Conservation (phyloP, 2,797 vertebrate species). For the Mus caroli region DNA sequence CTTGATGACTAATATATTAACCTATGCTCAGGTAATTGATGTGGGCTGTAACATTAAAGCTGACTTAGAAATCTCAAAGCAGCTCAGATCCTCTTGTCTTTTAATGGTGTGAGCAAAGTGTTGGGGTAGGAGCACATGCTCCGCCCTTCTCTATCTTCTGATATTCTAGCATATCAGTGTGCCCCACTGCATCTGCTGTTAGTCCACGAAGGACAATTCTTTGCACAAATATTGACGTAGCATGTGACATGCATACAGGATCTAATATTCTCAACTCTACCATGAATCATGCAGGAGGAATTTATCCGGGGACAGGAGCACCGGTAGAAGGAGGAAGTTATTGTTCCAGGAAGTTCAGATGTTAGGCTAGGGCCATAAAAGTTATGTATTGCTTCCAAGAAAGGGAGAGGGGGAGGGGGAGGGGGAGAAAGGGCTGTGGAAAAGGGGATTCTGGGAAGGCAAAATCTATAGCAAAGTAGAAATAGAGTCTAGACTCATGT, state of each 20-base stretch:
- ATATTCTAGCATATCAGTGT: not conserved
- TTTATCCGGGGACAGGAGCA: not conserved
- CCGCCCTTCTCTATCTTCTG: not conserved
- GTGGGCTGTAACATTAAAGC: not conserved
- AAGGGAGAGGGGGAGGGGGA: not conserved
- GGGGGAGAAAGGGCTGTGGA: not conserved
- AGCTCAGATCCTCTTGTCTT: conserved; percentile 23
- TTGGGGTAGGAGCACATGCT: not conserved
- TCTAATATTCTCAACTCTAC: conserved; percentile 43
- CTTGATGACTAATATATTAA: conserved; percentile 9
- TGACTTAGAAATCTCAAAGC: not conserved
- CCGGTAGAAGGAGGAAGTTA: not conserved
- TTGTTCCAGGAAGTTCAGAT: not conserved
- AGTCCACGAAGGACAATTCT: conserved; percentile 19
- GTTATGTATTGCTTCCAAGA: not conserved
- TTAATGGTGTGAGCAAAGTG: not conserved
- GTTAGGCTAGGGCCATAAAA: not conserved
- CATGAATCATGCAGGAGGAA: not conserved
- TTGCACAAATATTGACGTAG: conserved; percentile 43
- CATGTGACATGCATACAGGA: not conserved
- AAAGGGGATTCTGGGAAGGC: not conserved
- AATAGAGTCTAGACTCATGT: not conserved
- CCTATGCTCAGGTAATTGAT: not conserved
- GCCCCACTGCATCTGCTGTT: not conserved
- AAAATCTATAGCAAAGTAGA: conserved; percentile 19